Percentiles rank a stretch among this genome's conserved stretches.
phyloP scores from a whole-genome alignment of 2,888 invertebrate genomes.

The Imbricaverruca yamaguchii region DNA sequence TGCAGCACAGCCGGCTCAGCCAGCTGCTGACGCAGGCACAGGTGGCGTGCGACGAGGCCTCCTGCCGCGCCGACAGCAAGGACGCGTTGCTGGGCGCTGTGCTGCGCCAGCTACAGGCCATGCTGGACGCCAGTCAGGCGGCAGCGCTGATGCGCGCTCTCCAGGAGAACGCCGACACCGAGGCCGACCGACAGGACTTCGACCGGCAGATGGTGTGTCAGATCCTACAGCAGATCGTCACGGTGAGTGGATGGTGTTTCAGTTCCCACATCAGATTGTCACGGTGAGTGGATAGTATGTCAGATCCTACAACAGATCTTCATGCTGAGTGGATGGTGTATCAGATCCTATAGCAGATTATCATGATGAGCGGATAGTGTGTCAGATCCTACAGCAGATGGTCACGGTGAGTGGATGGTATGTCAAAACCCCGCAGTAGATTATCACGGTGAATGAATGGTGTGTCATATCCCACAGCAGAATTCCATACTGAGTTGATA shows the following conservation, averaged over 20 bases:
- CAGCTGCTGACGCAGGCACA: constrained; percentile 13
- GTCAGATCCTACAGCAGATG: too few species aligned
- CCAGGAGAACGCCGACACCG: neutral
- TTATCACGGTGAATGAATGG: too few species aligned
- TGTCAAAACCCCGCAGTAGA: too few species aligned
- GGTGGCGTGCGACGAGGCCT: neutral
- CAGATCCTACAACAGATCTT: constrained; percentile 5
- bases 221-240: constrained; percentile 18
- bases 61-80: neutral
- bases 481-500: too few species aligned
- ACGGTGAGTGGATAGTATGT: constrained; percentile 2
- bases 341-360: constrained; percentile 13
- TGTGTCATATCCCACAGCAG: too few species aligned
- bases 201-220: constrained; percentile 9
- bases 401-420: too few species aligned
- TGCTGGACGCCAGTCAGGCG: neutral
- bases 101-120: neutral
- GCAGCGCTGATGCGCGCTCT: neutral
- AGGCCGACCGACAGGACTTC: constrained; percentile 8
- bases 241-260: constrained; percentile 7
- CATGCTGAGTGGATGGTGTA: neutral
- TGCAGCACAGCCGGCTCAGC: constrained; percentile 13
- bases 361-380: neutral
- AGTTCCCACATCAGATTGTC: constrained; percentile 14
- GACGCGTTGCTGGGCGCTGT: neutral